Evolutionary conservation across 35 echinoderm and acorn worm genomes (phyloP).

Genomic region (Anneissia japonica): DNA sequence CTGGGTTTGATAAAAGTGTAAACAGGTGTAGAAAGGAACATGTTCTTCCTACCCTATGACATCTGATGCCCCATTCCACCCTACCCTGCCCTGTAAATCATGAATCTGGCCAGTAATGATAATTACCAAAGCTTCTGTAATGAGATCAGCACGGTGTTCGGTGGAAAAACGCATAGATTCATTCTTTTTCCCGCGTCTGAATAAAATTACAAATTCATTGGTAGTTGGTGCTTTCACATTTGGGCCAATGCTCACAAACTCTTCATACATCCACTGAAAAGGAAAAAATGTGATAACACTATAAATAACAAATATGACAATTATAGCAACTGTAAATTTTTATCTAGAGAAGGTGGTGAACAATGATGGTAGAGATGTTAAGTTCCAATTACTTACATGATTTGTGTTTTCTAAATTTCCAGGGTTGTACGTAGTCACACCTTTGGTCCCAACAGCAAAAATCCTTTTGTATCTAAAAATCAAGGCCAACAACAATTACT

Average conservation of each 20-base stretch:
- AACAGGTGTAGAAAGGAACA: too few relatives aligned
- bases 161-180: conserved; percentile 97
- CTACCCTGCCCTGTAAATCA: too few relatives aligned
- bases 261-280: conserved; percentile 82
- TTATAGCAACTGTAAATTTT: neutral
- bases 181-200: conserved; percentile 67
- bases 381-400: conserved; percentile 52
- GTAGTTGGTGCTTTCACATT: conserved; percentile 75
- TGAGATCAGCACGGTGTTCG: conserved; percentile 73
- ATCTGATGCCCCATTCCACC: too few relatives aligned
- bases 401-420: conserved; percentile 85
- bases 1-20: too few relatives aligned
- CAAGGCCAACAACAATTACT: neutral
- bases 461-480: conserved; percentile 82
- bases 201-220: conserved; percentile 85
- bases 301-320: neutral
- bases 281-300: neutral
- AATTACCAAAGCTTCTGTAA: conserved; percentile 84
- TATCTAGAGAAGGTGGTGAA: too few relatives aligned
- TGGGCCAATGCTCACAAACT: conserved; percentile 79
- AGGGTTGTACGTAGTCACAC: conserved; percentile 87
- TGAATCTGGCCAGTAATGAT: too few relatives aligned
- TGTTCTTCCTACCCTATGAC: too few relatives aligned
- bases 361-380: too few relatives aligned
- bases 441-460: conserved; percentile 74